A percentile compares a stretch with the other conserved stretches of the same genome.
Conservation (phyloP, 2,797 vertebrate genomes). For the Mus caroli region DNA sequence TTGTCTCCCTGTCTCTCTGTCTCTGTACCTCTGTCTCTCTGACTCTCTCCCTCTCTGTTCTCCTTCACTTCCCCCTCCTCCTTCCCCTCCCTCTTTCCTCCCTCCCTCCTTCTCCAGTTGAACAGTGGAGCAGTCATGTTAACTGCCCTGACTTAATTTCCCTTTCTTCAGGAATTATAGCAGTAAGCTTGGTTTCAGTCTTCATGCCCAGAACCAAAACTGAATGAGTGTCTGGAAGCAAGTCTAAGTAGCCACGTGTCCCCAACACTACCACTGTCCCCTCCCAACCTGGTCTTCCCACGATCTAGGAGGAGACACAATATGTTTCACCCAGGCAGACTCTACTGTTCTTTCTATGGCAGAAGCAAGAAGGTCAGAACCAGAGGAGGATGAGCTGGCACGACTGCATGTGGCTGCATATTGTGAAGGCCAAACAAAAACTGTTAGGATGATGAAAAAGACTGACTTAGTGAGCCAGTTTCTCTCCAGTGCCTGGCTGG, state of each 20-base stretch:
- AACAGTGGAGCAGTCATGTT: constrained; percentile 20
- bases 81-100: neutral
- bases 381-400: constrained; percentile 37
- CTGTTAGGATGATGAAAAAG: constrained; percentile 53
- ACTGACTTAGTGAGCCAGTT: constrained; percentile 67
- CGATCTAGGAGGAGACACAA: constrained; percentile 29
- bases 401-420: neutral
- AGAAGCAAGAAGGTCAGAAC: constrained; percentile 53
- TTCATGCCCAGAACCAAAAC: constrained; percentile 14
- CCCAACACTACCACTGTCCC: no score
- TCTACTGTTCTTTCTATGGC: constrained; percentile 41
- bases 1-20: neutral
- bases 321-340: neutral
- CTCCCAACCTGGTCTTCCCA: neutral
- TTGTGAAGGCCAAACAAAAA: constrained; percentile 44
- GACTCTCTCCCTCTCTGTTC: neutral
- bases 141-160: constrained; percentile 64
- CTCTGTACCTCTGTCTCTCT: neutral
- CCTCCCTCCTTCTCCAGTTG: no score
- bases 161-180: constrained; percentile 25
- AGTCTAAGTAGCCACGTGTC: no score
- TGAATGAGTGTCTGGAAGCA: constrained; percentile 18
- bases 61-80: neutral
- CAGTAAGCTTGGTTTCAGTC: constrained; percentile 19
- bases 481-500: constrained; percentile 38